phyloP scores from a whole-genome alignment of 2,888 invertebrate genomes.

The Allacma fusca region DNA sequence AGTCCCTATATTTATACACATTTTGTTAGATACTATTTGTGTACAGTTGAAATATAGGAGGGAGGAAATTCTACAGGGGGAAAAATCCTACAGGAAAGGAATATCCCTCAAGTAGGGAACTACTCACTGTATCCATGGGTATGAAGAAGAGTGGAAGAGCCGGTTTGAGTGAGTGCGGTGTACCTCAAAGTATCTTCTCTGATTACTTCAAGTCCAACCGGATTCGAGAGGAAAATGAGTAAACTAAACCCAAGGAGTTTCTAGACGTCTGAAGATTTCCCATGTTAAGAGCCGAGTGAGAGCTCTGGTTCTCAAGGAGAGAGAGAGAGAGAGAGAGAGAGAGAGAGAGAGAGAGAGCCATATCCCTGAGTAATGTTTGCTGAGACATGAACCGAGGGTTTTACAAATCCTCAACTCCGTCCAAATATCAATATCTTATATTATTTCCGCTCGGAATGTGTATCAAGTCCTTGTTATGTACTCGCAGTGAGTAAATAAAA shows the following conservation, averaged over 20 bases:
- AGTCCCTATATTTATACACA: too few species aligned
- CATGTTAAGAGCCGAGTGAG: conserved; percentile 11
- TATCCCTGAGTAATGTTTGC: conserved; percentile 36
- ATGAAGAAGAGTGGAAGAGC: not conserved
- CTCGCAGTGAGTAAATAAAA: conserved; percentile 1
- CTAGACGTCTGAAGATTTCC: conserved; percentile 18
- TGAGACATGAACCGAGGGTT: conserved; percentile 31
- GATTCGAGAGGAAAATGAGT: conserved; percentile 23
- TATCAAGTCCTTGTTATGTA: not conserved
- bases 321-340: too few species aligned
- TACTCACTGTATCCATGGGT: too few species aligned
- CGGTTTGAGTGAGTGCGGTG: conserved; percentile 5
- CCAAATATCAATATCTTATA: too few species aligned
- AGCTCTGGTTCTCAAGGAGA: conserved; percentile 9
- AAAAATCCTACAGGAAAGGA: too few species aligned
- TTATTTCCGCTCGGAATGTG: not conserved
- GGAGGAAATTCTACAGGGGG: too few species aligned
- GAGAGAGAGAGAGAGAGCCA: too few species aligned
- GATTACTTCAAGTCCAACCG: conserved; percentile 6
- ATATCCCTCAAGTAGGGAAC: too few species aligned
- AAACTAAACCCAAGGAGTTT: not conserved
- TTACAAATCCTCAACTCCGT: not conserved
- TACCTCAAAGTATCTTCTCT: not conserved
- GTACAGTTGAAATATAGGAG: too few species aligned
- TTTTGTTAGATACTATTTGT: too few species aligned